A percentile compares a stretch with the other conserved stretches of the same genome.
Evolutionary conservation across 2,888 invertebrate species (phyloP).

Genomic region (Papilio elwesi): DNA sequence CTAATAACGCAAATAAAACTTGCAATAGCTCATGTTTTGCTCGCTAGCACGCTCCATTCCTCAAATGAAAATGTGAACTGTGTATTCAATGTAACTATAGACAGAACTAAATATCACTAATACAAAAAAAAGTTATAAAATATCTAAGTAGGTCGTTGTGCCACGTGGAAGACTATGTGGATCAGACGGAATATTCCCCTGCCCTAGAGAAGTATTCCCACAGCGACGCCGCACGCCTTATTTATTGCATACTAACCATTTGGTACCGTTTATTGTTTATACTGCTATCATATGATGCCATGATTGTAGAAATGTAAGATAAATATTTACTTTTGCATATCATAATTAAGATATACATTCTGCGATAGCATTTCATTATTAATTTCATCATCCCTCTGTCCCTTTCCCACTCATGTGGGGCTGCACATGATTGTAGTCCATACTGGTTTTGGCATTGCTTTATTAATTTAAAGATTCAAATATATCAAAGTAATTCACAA

Average conservation of each 20-base stretch:
- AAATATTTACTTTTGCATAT: background rate
- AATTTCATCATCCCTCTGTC: too few species aligned
- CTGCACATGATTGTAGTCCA: too few species aligned
- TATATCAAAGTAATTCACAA: too few species aligned
- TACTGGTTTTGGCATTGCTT: too few species aligned
- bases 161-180: slow-evolving; percentile 16
- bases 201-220: slow-evolving; percentile 25
- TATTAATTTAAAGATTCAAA: too few species aligned
- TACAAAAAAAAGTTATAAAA: background rate
- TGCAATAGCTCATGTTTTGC: too few species aligned
- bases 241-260: slow-evolving; percentile 35
- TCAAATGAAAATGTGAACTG: too few species aligned
- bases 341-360: background rate
- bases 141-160: slow-evolving; percentile 14
- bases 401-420: too few species aligned
- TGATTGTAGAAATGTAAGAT: background rate
- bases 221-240: slow-evolving; percentile 22
- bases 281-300: background rate
- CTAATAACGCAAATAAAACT: too few species aligned
- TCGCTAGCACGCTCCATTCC: too few species aligned
- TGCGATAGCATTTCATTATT: background rate
- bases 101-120: too few species aligned
- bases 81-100: too few species aligned
- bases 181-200: slow-evolving; percentile 12
- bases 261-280: slow-evolving; percentile 1